Conservation (phyloP, 2,797 vertebrate genomes). For the Mastacembelus armatus region DNA sequence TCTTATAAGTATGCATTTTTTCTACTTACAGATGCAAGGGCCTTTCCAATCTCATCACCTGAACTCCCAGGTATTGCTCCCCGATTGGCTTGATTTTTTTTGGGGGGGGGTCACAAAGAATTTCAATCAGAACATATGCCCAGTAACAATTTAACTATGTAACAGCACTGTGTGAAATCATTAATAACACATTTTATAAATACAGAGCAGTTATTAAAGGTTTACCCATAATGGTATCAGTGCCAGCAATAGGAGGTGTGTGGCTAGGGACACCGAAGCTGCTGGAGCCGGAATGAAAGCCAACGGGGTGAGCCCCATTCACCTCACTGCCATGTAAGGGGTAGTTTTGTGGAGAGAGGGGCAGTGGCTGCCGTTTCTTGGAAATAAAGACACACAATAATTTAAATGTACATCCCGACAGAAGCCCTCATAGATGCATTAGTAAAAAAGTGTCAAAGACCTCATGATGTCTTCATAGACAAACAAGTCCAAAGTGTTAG, state of each 20-base stretch:
- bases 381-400: conserved; percentile 27
- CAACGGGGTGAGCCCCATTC: conserved; percentile 86
- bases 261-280: conserved; percentile 89
- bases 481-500: conserved; percentile 24
- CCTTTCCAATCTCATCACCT: conserved; percentile 97
- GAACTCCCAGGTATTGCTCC: conserved; percentile 91
- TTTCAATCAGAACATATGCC: neutral
- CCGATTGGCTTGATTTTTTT: conserved; percentile 83
- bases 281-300: conserved; percentile 88
- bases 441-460: conserved; percentile 32
- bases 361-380: conserved; percentile 84
- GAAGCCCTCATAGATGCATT: conserved; percentile 18
- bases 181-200: neutral
- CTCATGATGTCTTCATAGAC: conserved; percentile 13
- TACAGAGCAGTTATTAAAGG: conserved; percentile 11
- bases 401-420: conserved; percentile 33
- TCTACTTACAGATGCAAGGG: conserved; percentile 93
- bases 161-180: conserved; percentile 1
- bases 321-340: conserved; percentile 93
- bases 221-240: conserved; percentile 90
- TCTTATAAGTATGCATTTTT: neutral
- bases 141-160: neutral
- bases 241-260: conserved; percentile 90
- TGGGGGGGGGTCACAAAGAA: conserved; percentile 1
- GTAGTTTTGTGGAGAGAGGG: conserved; percentile 89